Base-by-base conservation (phyloP, 2,797 vertebrate species). In the Chiroxiphia lanceolata region DNA sequence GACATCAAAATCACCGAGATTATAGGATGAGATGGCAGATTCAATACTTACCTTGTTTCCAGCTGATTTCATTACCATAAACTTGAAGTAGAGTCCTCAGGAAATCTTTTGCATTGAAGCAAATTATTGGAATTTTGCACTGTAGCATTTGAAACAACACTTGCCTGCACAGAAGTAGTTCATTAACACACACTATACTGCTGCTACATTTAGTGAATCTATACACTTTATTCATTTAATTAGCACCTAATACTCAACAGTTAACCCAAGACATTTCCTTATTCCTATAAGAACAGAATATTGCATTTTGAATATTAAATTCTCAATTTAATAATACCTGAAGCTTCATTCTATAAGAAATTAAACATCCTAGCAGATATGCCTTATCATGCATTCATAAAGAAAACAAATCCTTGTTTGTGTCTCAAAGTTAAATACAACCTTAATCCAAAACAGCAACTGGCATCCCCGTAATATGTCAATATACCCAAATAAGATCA, bases 21-120 rank as follows among this genome's bases (percentile, higher is more conserved):
- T 51, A 51, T 4, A 76, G 29, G 47, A 79, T 57, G 67, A 72
- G 14, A 65, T 59, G 13, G 53, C 1, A 81, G 34, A 70, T 25
- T 79, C 25, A 84, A 26, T 53, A 88, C 91, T 86, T 97, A 98
- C 99, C 98, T 97, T 98, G 97, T 96, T 98, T 99, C 98, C 98
- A 99, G 96, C 76, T 97, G 89, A 98, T 97, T 69, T 98, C 97
- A 42, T 59, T 92, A 79, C 83, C 95, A 92, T 97, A 98, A 96
- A 98, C 76, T 95, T 97, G 97, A 85, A 99, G 97, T 31, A 95
- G 90, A 29, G 98, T 98, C 64, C 98, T 98, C 72, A 99, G 98
- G 54, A 99, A 97, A 83, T 99, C 98, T 97, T 99, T 99, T 33
- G 99, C 98, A 86, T 99, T 99, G 80, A 98, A 99, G 96, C 99